Evolutionary conservation across 2,113 vertebrate species (phyloP).

Genomic region (Lamprotornis superbus): DNA sequence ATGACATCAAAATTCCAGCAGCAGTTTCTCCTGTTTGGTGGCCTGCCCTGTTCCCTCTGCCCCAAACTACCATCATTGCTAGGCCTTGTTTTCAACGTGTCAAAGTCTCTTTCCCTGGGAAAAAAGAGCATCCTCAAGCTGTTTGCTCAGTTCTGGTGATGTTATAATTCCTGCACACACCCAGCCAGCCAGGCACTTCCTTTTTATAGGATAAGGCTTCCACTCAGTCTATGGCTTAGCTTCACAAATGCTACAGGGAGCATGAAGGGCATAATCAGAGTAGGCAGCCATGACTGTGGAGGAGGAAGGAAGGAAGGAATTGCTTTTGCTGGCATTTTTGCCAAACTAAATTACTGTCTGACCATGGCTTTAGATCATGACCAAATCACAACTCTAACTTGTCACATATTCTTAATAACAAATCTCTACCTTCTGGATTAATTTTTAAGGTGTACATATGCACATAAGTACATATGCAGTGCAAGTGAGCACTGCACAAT

Average conservation of each 20-base stretch:
- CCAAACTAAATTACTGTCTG: not conserved
- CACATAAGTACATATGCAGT: no score
- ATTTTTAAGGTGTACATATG: not conserved
- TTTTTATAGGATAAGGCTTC: not conserved
- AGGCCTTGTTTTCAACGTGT: not conserved
- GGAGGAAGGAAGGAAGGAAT: not conserved
- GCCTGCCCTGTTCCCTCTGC: not conserved
- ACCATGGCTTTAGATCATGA: not conserved
- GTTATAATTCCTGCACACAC: not conserved
- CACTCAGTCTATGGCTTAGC: not conserved
- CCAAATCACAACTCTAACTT: not conserved
- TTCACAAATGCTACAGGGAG: not conserved
- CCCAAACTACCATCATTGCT: fast-evolving
- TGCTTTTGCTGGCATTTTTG: not conserved
- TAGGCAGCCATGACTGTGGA: not conserved
- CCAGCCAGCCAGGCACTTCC: not conserved
- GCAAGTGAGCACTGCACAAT: not conserved
- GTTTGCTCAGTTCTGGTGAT: not conserved
- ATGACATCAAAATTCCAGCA: not conserved
- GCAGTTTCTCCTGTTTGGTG: not conserved
- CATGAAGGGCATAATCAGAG: not conserved
- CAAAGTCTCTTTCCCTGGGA: no score
- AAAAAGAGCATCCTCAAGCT: not conserved
- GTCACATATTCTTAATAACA: not conserved
- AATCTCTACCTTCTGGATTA: not conserved